A percentile compares a stretch with the other conserved stretches of the same genome.
Conservation (phyloP, 1,140 invertebrate genomes). For the Papilio helenus region DNA sequence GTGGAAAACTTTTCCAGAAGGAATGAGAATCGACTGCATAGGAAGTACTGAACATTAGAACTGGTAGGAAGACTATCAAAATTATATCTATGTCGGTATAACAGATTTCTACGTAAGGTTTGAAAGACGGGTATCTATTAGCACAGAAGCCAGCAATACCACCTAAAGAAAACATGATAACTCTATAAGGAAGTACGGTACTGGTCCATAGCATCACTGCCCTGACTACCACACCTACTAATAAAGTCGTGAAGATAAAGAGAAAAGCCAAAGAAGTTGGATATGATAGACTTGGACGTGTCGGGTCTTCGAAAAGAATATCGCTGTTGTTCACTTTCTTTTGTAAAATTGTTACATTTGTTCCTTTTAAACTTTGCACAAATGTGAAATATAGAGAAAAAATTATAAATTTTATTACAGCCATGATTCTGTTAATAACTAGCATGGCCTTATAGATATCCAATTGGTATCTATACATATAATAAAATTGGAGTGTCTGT, state of each 20-base stretch:
- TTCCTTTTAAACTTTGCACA: slow-evolving; percentile 12
- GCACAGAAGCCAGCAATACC: slow-evolving; percentile 66
- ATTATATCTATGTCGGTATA: slow-evolving; percentile 66
- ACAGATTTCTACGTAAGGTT: slow-evolving; percentile 65
- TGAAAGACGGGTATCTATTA: slow-evolving; percentile 58
- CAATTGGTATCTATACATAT: background rate
- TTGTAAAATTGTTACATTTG: slow-evolving; percentile 13
- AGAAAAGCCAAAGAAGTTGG: slow-evolving; percentile 60
- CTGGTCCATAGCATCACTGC: slow-evolving; percentile 63
- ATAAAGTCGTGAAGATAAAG: slow-evolving; percentile 64
- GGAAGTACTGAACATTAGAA: slow-evolving; percentile 68
- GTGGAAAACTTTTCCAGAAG: slow-evolving; percentile 69
- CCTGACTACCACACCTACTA: slow-evolving; percentile 67
- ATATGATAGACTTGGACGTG: slow-evolving; percentile 56
- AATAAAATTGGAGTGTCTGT: no score
- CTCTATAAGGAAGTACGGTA: slow-evolving; percentile 64
- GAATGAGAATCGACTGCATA: slow-evolving; percentile 71
- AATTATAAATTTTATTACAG: slow-evolving; percentile 18
- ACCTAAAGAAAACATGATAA: slow-evolving; percentile 70
- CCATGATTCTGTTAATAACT: slow-evolving; percentile 29
- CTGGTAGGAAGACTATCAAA: slow-evolving; percentile 61
- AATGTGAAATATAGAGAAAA: slow-evolving; percentile 32
- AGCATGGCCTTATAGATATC: slow-evolving; percentile 40
- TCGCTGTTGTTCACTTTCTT: slow-evolving; percentile 14
- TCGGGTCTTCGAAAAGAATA: slow-evolving; percentile 53